A percentile compares a stretch with the other conserved stretches of the same genome.
Evolutionary conservation across 2,888 invertebrate species (phyloP).

Genomic region (Sinodicranocentrus sp.): DNA sequence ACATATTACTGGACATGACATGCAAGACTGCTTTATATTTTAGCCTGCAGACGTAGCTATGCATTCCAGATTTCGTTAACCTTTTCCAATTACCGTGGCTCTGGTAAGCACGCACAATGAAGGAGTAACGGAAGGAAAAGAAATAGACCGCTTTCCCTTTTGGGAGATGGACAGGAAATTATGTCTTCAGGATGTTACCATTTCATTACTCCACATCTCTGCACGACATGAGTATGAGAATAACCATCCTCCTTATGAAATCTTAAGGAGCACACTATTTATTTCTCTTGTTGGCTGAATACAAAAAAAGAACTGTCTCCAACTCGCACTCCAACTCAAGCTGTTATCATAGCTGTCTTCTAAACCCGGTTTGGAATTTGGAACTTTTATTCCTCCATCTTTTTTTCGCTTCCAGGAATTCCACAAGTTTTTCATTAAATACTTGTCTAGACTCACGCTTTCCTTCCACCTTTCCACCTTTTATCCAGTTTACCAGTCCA

Average conservation of each 20-base stretch:
- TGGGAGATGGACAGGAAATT: slow-evolving; percentile 33
- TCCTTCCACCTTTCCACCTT: no score
- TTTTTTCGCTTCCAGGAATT: background rate
- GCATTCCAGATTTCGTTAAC: slow-evolving; percentile 1
- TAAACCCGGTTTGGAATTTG: no score
- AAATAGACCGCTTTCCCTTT: background rate
- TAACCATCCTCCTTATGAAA: no score
- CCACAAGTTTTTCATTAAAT: slow-evolving; percentile 2
- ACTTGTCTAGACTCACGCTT: no score
- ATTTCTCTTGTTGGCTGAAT: background rate
- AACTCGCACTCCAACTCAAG: background rate
- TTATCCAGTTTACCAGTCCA: background rate
- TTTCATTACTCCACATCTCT: slow-evolving; percentile 18
- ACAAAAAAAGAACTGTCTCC: background rate
- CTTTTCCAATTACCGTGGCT: slow-evolving; percentile 3
- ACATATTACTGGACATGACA: slow-evolving; percentile 3
- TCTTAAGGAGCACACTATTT: background rate
- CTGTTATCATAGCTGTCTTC: no score
- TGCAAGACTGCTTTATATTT: no score
- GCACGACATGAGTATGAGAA: no score
- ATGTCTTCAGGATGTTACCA: slow-evolving; percentile 36
- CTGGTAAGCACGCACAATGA: no score
- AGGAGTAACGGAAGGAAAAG: no score
- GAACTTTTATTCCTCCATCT: no score
- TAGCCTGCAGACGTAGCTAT: background rate